Percentiles rank a stretch among this genome's conserved stretches.
Evolutionary conservation across 2,888 invertebrate genomes (phyloP).

Genomic region (Leptinotarsa rubiginosa): DNA sequence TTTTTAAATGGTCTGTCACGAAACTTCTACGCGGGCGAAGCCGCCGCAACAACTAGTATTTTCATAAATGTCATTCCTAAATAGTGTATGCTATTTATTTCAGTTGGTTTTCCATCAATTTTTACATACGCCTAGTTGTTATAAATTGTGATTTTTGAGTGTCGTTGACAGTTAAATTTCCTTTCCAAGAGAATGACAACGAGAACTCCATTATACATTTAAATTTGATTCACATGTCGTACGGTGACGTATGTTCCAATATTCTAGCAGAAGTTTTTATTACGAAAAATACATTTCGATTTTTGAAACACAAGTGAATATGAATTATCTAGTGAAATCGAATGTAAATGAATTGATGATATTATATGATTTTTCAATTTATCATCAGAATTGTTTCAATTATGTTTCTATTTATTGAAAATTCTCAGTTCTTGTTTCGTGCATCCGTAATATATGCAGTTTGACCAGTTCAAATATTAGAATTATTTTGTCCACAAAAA

Average conservation of each 20-base stretch:
- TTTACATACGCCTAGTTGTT: slow-evolving; percentile 1
- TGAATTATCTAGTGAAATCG: background rate
- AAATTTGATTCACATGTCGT: background rate
- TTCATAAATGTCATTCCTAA: background rate
- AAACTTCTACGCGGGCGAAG: no score
- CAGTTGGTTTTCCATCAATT: background rate
- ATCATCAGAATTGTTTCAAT: no score
- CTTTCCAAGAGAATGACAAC: background rate
- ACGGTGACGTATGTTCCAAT: background rate
- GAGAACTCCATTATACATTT: background rate
- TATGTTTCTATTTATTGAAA: no score
- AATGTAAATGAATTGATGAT: no score
- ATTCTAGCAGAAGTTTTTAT: background rate
- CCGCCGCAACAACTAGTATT: no score
- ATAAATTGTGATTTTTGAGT: slow-evolving; percentile 13
- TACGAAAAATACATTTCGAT: background rate
- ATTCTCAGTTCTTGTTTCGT: no score
- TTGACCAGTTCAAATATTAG: no score
- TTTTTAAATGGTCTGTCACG: no score
- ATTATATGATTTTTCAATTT: no score
- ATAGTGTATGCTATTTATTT: background rate
- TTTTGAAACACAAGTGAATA: background rate
- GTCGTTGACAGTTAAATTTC: slow-evolving; percentile 14
- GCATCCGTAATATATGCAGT: no score
- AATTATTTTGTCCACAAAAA: no score